Evolutionary conservation across 2,797 vertebrate genomes (phyloP).

Genomic region (Halcyon badia): DNA sequence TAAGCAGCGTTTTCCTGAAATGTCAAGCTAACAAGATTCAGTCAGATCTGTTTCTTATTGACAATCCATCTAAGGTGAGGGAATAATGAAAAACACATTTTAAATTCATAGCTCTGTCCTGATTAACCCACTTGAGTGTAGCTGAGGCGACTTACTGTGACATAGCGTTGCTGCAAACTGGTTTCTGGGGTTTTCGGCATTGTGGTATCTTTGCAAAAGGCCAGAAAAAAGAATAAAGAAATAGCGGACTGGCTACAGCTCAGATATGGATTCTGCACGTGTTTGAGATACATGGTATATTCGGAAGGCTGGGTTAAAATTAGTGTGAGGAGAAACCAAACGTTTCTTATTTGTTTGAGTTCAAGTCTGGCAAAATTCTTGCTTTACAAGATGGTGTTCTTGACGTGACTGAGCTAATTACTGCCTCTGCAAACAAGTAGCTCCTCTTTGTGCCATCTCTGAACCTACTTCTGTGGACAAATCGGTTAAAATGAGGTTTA

Average conservation of each 20-base stretch:
- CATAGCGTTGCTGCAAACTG: not conserved
- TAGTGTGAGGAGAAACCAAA: not conserved
- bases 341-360: not conserved
- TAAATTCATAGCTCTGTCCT: not conserved
- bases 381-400: not conserved
- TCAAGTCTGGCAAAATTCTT: not conserved
- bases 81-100: conserved; percentile 15
- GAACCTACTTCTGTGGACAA: not conserved
- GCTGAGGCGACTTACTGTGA: not conserved
- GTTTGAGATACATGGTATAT: not conserved
- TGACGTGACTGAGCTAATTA: not conserved
- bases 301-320: not conserved
- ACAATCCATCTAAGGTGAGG: conserved; percentile 16
- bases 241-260: not conserved
- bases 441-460: not conserved
- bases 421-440: not conserved
- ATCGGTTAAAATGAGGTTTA: not conserved
- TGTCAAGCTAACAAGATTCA: conserved; percentile 31
- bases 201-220: not conserved
- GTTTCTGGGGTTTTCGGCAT: not conserved
- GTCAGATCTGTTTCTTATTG: conserved; percentile 25
- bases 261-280: not conserved
- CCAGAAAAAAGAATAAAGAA: not conserved
- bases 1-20: not conserved
- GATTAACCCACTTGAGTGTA: not conserved